Evolutionary conservation across 2,888 invertebrate genomes (phyloP), one percentile per base, ranked within the genome.

Genomic region (Trimorus sp.): DNA sequence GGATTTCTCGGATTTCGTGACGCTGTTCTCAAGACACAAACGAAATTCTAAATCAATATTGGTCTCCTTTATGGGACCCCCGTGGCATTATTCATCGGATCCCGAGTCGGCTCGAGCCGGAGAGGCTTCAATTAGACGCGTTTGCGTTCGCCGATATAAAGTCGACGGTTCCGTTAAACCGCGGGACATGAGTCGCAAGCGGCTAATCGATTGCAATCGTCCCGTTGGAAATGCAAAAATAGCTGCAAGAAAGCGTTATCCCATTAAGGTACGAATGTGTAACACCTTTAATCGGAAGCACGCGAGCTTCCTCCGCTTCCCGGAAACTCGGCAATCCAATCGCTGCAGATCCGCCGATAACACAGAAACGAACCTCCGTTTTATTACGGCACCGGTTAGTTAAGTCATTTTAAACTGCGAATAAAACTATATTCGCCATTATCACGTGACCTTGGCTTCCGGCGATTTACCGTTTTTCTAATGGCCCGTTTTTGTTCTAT

Each of bases 211-310:
- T 66, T 76, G 58, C 11, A 74, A 69, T 66, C 49, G 65, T 65
- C 53, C 48, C 40, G 36, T 77, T 77, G 38, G 59, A 59, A 56
- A 65, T 65, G 54, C 74, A 63, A 77, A 81, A 81, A 81, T 76
- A 76, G 71, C 26, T 51, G 38, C 49, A 76, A 71, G 66, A 58
- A 80, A 71, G 16, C 45, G 59, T 60, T 62, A 63, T 37, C 77
- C 60, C 37, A 45, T 74, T 63, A 71, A 73, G 49, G 38, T 60
- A 60, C 69, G 82, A 82, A 69, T 68, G 56, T 68, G 69, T 59
- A 77, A 82, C 74, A 49, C 82, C 71, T 77, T 74, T 65, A 82
- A 82, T 73, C 78, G 77, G 69, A 77, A 73, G 59, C 82, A 82
- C 78, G 82, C 82, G 59, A 82, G 70, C 75, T 82, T 76, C 45